Evolutionary conservation across 1,140 invertebrate genomes (phyloP).

Genomic region (Melanaphis sacchari): DNA sequence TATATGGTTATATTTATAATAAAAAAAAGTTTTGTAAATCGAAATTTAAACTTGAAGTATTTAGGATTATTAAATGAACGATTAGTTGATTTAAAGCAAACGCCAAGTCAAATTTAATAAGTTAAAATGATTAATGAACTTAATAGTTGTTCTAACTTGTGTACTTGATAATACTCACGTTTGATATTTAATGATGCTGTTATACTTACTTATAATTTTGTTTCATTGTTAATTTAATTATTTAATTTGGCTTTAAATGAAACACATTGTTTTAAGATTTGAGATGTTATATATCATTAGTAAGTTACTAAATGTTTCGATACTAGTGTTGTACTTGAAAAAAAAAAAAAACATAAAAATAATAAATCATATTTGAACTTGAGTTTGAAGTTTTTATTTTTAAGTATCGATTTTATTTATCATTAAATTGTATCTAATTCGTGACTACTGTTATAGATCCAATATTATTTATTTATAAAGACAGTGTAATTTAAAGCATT

Average conservation of each 20-base stretch:
- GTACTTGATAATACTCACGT: background rate
- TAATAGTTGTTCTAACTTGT: background rate
- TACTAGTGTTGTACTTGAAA: too few relatives aligned
- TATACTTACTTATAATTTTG: background rate
- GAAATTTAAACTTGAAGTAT: background rate
- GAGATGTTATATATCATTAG: too few relatives aligned
- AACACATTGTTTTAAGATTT: background rate
- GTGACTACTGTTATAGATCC: background rate
- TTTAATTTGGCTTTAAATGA: background rate
- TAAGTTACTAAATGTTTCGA: too few relatives aligned
- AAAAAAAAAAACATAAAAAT: too few relatives aligned
- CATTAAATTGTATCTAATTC: too few relatives aligned
- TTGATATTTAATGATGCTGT: background rate
- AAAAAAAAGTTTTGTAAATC: background rate
- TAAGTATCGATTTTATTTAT: background rate
- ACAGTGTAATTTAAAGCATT: background rate
- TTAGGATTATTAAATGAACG: background rate
- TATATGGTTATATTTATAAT: too few relatives aligned
- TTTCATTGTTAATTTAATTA: background rate
- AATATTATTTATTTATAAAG: background rate
- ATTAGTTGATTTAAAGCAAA: background rate
- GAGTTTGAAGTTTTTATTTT: background rate
- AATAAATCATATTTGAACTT: too few relatives aligned
- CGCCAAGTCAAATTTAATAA: background rate
- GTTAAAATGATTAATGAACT: background rate